phyloP scores from a whole-genome alignment of 2,113 vertebrate genomes.

The Bufo bufo region DNA sequence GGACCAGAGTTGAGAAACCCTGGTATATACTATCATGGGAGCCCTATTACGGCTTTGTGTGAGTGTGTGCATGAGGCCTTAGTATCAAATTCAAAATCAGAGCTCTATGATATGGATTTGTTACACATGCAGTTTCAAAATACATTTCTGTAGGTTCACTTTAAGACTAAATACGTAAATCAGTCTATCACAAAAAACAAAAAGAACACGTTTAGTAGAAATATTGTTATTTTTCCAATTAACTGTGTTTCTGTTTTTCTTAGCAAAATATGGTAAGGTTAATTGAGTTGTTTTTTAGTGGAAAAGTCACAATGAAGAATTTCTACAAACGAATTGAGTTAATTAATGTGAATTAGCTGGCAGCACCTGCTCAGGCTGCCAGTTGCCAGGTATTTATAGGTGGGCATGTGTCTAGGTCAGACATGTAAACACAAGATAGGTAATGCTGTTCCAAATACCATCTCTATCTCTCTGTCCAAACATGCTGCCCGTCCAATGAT shows the following conservation, averaged over 20 bases:
- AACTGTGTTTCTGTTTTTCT: background rate
- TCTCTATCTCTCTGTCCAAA: background rate
- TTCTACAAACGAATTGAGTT: background rate
- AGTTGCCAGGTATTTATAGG: slow-evolving; percentile 16
- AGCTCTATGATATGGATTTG: too few relatives aligned
- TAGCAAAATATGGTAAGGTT: background rate
- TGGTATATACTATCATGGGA: too few relatives aligned
- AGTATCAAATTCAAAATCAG: too few relatives aligned
- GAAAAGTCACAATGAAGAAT: background rate
- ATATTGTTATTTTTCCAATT: background rate
- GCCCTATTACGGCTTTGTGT: too few relatives aligned
- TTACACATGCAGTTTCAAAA: too few relatives aligned
- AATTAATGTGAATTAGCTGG: slow-evolving; percentile 14
- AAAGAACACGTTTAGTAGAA: background rate
- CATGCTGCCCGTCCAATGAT: background rate
- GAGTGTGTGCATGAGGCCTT: too few relatives aligned
- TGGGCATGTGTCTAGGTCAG: background rate
- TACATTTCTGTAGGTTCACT: background rate
- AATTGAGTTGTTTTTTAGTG: background rate
- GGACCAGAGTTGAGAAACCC: too few relatives aligned
- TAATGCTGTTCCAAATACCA: slow-evolving; percentile 3
- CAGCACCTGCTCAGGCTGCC: slow-evolving; percentile 14
- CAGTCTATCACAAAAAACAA: background rate
- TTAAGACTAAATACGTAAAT: background rate
- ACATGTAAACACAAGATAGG: slow-evolving; percentile 5